Evolutionary conservation across 2,113 vertebrate genomes (phyloP), one percentile per base, ranked within the genome.

Genomic region (Epinephelus lanceolatus): DNA sequence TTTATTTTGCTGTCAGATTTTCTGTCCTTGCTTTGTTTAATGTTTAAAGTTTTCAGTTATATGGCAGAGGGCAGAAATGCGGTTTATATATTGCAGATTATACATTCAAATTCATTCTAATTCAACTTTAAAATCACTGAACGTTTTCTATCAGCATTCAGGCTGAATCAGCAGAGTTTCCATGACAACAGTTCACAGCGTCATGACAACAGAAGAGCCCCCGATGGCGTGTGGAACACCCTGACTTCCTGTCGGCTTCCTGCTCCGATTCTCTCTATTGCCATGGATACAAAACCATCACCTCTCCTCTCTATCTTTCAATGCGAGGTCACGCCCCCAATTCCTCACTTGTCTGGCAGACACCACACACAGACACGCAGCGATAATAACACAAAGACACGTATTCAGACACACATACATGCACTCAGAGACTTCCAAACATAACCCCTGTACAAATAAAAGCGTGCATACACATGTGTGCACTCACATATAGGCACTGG

Each of bases 241-340:
- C 86, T 69, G 88, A 94, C 91, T 94, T 93, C 91, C 91, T 89
- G 86, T 90, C 15, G 78, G 92, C 94, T 94, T 94, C 90, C 92
- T 91, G 73, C 87, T 88, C 84, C 12, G 52, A 82, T 68, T 87
- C 86, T 86, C 66, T 80, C 72, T 59, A 80, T 93, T 60, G 11
- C 92, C 87, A 86, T 93, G 91, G 94, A 88, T 86, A 95, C 89
- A 53, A 71, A 84, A 83, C 78, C 84, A 78, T 86, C 71, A 80
- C 77, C 56, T 75, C 74, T 76, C 66, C 71, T 71, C 80, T 78
- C 65, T 78, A 60, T 89, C 85, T 78, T 87, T 83, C 77, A 82
- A 33, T 19, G 49, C 25, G 17, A 79, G 92, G 89, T 93, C 91
- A 52, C 19, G 61, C 60, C 90, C 90, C 83, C 84, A 68, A 81